phyloP scores from a whole-genome alignment of 2,888 invertebrate species.

The Andrena bicolor region DNA sequence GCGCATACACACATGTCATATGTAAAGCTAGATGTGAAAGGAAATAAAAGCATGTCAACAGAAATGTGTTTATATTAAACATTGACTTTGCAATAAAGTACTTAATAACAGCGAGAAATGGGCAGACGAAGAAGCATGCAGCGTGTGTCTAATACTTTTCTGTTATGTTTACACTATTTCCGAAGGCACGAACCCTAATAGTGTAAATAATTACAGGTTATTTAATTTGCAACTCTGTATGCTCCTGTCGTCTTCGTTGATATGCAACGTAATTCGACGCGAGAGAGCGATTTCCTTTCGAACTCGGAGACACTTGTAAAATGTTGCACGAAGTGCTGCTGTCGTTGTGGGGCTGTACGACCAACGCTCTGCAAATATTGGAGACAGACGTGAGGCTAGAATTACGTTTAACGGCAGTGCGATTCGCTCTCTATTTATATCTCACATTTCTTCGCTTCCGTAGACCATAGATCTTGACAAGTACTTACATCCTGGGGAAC shows the following conservation, averaged over 20 bases:
- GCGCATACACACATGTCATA: neutral
- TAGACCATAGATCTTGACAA: slow-evolving; percentile 80
- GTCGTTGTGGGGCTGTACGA: slow-evolving; percentile 88
- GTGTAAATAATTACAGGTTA: slow-evolving; percentile 30
- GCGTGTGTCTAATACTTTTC: neutral
- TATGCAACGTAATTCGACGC: slow-evolving; percentile 16
- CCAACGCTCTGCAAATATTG: slow-evolving; percentile 78
- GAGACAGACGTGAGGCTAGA: slow-evolving; percentile 78
- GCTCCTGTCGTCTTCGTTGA: neutral
- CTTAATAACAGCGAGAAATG: slow-evolving; percentile 25
- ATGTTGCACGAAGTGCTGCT: slow-evolving; percentile 90
- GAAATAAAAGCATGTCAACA: slow-evolving; percentile 21
- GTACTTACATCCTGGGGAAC: slow-evolving; percentile 89
- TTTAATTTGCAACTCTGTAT: neutral
- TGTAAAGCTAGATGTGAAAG: neutral
- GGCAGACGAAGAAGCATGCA: slow-evolving; percentile 22
- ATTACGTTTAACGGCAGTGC: neutral
- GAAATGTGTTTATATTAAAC: neutral
- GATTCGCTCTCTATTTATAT: slow-evolving; percentile 40
- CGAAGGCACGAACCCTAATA: neutral
- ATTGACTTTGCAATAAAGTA: slow-evolving; percentile 15
- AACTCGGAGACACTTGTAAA: slow-evolving; percentile 27
- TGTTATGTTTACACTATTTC: slow-evolving; percentile 7
- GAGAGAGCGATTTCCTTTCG: neutral
- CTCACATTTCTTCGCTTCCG: slow-evolving; percentile 34